Evolutionary conservation across 1,140 invertebrate genomes (phyloP).

Genomic region (Marisa cornuarietis): DNA sequence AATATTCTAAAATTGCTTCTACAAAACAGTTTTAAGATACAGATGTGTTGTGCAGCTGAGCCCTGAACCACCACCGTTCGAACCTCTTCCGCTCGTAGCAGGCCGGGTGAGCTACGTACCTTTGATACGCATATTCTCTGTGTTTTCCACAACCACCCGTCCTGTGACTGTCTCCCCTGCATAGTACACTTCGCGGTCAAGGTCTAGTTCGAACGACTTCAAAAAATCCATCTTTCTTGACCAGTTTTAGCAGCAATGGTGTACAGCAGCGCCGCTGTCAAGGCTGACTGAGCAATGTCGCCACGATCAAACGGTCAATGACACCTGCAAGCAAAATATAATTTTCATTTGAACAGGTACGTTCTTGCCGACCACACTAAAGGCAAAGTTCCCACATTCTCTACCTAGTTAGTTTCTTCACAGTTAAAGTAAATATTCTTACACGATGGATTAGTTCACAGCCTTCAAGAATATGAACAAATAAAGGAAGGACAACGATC

Average conservation of each 20-base stretch:
- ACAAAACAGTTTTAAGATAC: too few relatives aligned
- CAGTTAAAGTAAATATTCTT: too few relatives aligned
- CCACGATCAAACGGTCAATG: not conserved
- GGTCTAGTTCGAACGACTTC: slow-evolving; percentile 79
- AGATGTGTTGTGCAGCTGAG: too few relatives aligned
- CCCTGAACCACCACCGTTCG: too few relatives aligned
- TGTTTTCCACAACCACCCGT: slow-evolving; percentile 77
- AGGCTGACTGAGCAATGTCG: not conserved
- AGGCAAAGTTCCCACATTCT: too few relatives aligned
- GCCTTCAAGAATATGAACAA: too few relatives aligned
- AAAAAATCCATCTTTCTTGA: slow-evolving; percentile 78
- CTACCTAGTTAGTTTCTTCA: too few relatives aligned
- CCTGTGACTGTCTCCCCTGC: slow-evolving; percentile 78
- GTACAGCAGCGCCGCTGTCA: not conserved
- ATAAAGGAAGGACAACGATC: too few relatives aligned
- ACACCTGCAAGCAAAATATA: not conserved
- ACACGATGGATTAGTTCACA: too few relatives aligned
- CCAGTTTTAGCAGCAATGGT: not conserved
- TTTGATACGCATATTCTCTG: slow-evolving; percentile 81
- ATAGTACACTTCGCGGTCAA: slow-evolving; percentile 82
- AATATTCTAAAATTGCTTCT: too few relatives aligned
- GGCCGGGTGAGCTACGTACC: slow-evolving; percentile 69
- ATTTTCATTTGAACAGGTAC: not conserved
- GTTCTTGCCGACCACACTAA: not conserved
- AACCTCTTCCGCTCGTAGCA: too few relatives aligned